Conservation (phyloP, 2,797 vertebrate genomes). For the Podarcis siculus region DNA sequence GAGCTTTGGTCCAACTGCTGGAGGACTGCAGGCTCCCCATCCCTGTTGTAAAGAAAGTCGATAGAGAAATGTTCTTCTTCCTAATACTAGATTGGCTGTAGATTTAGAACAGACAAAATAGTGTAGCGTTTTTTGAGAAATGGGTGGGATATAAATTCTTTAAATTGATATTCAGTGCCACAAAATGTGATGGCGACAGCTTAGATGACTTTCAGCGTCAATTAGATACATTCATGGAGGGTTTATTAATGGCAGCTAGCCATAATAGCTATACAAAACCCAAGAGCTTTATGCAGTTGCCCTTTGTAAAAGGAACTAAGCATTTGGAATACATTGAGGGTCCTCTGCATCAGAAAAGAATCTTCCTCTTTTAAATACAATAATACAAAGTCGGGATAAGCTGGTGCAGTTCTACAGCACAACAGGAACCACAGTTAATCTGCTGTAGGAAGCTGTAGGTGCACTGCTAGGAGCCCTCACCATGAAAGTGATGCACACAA, state of each 20-base stretch:
- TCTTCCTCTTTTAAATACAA: background rate
- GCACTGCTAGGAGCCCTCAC: background rate
- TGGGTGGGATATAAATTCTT: no score
- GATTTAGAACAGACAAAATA: background rate
- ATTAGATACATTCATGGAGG: background rate
- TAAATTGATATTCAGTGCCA: background rate
- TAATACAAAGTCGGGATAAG: background rate
- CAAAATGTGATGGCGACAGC: background rate
- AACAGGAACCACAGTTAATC: background rate
- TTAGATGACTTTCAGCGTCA: background rate
- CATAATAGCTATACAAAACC: background rate
- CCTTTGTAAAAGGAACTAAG: fast-evolving
- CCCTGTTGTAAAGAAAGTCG: background rate
- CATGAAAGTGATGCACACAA: background rate
- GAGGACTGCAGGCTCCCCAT: no score
- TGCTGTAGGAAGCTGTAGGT: fast-evolving
- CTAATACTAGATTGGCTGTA: background rate
- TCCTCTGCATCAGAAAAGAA: background rate
- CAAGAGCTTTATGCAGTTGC: background rate
- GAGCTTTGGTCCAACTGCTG: no score
- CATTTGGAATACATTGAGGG: background rate
- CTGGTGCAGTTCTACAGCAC: background rate
- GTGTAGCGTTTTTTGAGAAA: no score
- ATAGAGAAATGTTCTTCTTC: background rate
- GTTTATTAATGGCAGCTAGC: background rate